Evolutionary conservation across 2,113 vertebrate genomes (phyloP).

Genomic region (Mesoclemmys tuberculata): DNA sequence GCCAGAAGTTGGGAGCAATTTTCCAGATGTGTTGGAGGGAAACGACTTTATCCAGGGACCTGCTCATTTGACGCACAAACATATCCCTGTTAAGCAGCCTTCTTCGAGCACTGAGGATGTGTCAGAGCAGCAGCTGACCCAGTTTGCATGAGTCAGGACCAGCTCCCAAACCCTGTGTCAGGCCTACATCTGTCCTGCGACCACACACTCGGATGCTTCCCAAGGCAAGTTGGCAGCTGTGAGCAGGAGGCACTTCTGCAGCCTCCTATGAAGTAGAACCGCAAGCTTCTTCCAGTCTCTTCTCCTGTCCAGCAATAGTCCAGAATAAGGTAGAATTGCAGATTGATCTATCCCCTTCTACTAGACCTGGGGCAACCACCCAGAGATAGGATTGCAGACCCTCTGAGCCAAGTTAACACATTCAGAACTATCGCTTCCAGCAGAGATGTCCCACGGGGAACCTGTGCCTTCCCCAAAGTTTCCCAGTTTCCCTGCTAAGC

Average conservation of each 20-base stretch:
- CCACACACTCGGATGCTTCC: not conserved
- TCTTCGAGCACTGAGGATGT: not conserved
- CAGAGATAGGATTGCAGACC: rapidly evolving
- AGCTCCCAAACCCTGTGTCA: conserved; percentile 45
- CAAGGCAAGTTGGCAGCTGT: rapidly evolving
- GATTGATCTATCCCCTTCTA: not conserved
- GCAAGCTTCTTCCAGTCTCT: rapidly evolving
- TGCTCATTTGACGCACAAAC: not conserved
- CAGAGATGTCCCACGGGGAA: not conserved
- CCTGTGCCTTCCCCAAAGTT: not conserved
- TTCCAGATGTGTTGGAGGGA: conserved; percentile 70
- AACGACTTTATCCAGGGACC: conserved; percentile 23
- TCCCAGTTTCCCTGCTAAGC: not conserved
- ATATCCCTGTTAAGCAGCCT: conserved; percentile 28
- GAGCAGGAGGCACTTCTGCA: not conserved
- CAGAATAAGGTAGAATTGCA: not conserved
- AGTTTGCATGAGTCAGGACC: not conserved
- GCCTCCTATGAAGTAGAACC: not conserved
- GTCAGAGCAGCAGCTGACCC: conserved; percentile 21
- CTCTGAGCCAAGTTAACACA: rapidly evolving
- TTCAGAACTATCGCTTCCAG: not conserved
- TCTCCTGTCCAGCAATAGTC: not conserved
- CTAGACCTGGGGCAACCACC: not conserved
- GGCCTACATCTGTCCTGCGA: not conserved
- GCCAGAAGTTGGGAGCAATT: conserved; percentile 47